Evolutionary conservation across 1,140 invertebrate genomes (phyloP), one percentile per base, ranked within the genome.

Genomic region (Rhizoglyphus robini): DNA sequence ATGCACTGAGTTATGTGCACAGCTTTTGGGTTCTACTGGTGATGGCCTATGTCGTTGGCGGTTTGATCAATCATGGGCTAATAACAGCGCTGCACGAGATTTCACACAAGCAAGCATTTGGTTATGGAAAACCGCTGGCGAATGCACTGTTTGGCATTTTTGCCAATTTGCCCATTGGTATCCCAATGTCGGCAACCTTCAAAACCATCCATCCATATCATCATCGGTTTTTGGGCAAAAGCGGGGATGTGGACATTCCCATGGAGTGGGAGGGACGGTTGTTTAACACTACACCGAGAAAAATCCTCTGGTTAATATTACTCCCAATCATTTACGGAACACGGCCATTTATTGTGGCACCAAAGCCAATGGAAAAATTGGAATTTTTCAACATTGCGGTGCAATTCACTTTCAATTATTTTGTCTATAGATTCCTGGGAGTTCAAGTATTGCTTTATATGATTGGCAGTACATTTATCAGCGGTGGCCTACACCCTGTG

Each of bases 121-220:
- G 96, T 8, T 88, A 94, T 77, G 79, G 83, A 3, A 79, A 86
- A 66, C 89, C 90, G 8, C 73, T 90, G 75, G 82, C 85, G 15
- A 96, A 96, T 76, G 80, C 84, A 71, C 71, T 88, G 20, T 84
- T 99, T 72, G 95, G 94, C 20, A 90, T 96, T 73, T 88, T 96
- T 77, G 93, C 88, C n/a, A 99, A 99, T 79, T 78, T 99, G 30
- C 94, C 95, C 1, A 88, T 99, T 70, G 91, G 88, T 23, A 79
- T 99, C 69, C 96, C 96, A 2, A 86, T 96, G 73, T 92, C 93
- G 0, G 85, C 97, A 66, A 90, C 92, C 70, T 99, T 99, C 76
- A 94, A 91, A 75, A 95, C 94, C 74, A 99, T 99, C 77, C 96
- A 99, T 77, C 76, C 98, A 51, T 93, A 98, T 73, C 96, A 99